Evolutionary conservation across 2,888 invertebrate species (phyloP).

Genomic region (Galerucella calmariensis): DNA sequence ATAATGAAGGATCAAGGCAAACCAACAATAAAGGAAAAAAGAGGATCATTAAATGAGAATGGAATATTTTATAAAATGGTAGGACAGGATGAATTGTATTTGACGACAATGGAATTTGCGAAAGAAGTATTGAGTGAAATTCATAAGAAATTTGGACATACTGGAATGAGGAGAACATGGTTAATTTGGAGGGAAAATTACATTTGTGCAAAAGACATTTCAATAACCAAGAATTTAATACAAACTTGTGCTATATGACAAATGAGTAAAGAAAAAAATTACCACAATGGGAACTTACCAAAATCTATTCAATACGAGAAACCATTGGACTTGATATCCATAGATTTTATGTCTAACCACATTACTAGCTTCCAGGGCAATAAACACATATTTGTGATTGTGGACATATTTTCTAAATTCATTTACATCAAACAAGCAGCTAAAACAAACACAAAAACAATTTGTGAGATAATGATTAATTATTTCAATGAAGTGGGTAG

Average conservation of each 20-base stretch:
- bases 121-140: conserved; percentile 7
- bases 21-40: conserved; percentile 14
- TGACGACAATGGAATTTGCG: conserved; percentile 10
- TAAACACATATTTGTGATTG: conserved; percentile 33
- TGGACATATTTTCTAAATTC: conserved; percentile 36
- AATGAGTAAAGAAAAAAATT: conserved; percentile 23
- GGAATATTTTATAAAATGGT: conserved; percentile 17
- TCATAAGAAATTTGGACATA: conserved; percentile 26
- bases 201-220: conserved; percentile 11
- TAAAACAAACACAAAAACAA: conserved; percentile 25
- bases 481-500: no score
- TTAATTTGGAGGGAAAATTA: conserved; percentile 27
- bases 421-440: conserved; percentile 20
- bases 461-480: no score
- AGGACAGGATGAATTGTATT: conserved; percentile 18
- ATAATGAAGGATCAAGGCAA: conserved; percentile 18
- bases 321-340: conserved; percentile 24
- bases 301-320: conserved; percentile 11
- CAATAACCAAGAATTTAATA: conserved; percentile 11
- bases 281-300: conserved; percentile 15
- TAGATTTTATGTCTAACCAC: conserved; percentile 22
- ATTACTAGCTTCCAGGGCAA: conserved; percentile 12
- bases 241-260: conserved; percentile 15
- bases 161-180: conserved; percentile 20
- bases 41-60: conserved; percentile 1